Evolutionary conservation across 2,888 invertebrate species (phyloP).

Genomic region (Ceramica pisi): DNA sequence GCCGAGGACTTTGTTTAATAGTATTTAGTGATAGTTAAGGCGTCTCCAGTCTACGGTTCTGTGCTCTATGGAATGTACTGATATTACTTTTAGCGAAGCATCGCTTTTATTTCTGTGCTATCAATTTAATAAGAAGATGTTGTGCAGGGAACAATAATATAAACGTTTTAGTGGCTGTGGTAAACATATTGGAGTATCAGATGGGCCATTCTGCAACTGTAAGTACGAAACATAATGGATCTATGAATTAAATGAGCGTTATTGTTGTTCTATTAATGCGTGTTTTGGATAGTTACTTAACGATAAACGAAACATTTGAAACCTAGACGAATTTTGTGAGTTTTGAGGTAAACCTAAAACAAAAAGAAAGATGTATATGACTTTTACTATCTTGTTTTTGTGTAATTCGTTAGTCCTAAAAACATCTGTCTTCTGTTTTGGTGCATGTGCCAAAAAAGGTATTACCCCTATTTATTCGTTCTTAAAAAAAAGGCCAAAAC

Average conservation of each 20-base stretch:
- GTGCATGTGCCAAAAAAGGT: no score
- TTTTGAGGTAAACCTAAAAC: no score
- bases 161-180: conserved; percentile 21
- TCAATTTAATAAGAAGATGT: conserved; percentile 43
- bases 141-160: conserved; percentile 26
- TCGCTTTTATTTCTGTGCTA: conserved; percentile 27
- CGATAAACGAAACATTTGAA: no score
- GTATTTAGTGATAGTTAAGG: no score
- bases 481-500: no score
- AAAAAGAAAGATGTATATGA: no score
- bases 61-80: conserved; percentile 1
- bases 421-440: no score
- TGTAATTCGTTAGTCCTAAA: no score
- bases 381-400: no score
- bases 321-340: neutral
- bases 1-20: no score
- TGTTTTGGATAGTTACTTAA: neutral
- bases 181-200: conserved; percentile 22
- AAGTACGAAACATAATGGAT: neutral
- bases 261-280: neutral
- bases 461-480: no score
- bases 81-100: conserved; percentile 30
- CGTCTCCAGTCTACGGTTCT: no score
- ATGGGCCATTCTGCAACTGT: conserved; percentile 22
- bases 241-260: neutral